These are phyloP conservation scores for Odontamblyopus rebecca DNA, from an alignment of 2,797 vertebrate genomes.

Conservation along the genomic window DNA sequence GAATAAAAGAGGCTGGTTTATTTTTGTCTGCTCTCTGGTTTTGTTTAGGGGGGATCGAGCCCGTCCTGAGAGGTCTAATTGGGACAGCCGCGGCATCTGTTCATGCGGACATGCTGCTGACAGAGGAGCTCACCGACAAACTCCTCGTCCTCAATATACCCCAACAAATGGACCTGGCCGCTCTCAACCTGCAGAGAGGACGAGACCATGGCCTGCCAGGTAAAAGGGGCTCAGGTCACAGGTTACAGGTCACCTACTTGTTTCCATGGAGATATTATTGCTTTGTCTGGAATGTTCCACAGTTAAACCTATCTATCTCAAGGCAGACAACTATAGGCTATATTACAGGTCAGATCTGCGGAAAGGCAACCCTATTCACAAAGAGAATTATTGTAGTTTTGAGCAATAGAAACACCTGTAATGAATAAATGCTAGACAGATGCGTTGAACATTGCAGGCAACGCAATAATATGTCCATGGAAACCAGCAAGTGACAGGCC, in stretches of 20 bases:
- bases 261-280: too few relatives aligned
- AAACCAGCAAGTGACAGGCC: too few relatives aligned
- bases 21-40: slow-evolving; percentile 3
- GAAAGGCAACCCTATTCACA: too few relatives aligned
- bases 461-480: too few relatives aligned
- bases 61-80: slow-evolving; percentile 85
- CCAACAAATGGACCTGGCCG: slow-evolving; percentile 85
- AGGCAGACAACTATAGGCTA: too few relatives aligned
- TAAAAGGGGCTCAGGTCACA: slow-evolving; percentile 36
- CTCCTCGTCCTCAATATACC: slow-evolving; percentile 81
- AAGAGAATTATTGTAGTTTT: too few relatives aligned
- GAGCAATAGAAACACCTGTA: too few relatives aligned
- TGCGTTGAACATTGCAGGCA: too few relatives aligned
- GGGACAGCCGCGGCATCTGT: slow-evolving; percentile 78
- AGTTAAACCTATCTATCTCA: too few relatives aligned
- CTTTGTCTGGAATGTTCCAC: too few relatives aligned
- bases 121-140: slow-evolving; percentile 85
- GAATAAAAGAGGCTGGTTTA: neutral
- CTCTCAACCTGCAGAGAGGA: slow-evolving; percentile 92
- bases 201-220: slow-evolving; percentile 94
- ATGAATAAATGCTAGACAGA: too few relatives aligned
- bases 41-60: slow-evolving; percentile 87
- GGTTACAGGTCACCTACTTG: neutral
- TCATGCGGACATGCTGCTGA: slow-evolving; percentile 78
- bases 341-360: too few relatives aligned